Evolutionary conservation across 2,888 invertebrate species (phyloP).

Genomic region (Amblyjoppa proteus): DNA sequence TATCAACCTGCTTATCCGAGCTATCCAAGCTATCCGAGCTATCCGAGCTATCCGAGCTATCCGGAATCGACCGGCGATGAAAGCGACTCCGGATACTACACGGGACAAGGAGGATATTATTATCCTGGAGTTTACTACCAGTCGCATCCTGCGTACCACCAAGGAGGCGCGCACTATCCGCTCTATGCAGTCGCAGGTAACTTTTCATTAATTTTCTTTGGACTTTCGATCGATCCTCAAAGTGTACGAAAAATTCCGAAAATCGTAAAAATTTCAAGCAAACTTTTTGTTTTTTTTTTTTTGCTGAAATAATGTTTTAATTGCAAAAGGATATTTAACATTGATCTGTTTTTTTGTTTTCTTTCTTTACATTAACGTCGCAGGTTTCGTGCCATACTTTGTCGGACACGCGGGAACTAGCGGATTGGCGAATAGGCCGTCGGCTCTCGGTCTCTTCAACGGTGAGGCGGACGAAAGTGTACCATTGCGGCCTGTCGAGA

Average conservation of each 20-base stretch:
- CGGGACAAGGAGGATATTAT: slow-evolving; percentile 5
- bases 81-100: not conserved
- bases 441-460: not conserved
- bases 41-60: not conserved
- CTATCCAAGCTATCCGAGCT: not conserved
- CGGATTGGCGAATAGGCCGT: not conserved
- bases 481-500: not conserved
- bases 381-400: not conserved
- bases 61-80: not conserved
- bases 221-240: not conserved
- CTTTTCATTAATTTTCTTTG: not conserved
- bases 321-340: not conserved
- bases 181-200: slow-evolving; percentile 4
- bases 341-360: not conserved
- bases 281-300: not conserved
- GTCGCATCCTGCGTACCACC: not conserved
- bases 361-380: not conserved
- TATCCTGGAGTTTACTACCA: not conserved
- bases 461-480: not conserved
- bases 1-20: not conserved
- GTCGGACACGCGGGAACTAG: not conserved
- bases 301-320: not conserved
- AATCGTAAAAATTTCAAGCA: not conserved
- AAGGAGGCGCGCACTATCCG: not conserved
- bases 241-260: not conserved